Percentiles rank a stretch among this genome's conserved stretches.
Conservation (phyloP, 1,140 invertebrate genomes). For the Neuroterus valhalla region DNA sequence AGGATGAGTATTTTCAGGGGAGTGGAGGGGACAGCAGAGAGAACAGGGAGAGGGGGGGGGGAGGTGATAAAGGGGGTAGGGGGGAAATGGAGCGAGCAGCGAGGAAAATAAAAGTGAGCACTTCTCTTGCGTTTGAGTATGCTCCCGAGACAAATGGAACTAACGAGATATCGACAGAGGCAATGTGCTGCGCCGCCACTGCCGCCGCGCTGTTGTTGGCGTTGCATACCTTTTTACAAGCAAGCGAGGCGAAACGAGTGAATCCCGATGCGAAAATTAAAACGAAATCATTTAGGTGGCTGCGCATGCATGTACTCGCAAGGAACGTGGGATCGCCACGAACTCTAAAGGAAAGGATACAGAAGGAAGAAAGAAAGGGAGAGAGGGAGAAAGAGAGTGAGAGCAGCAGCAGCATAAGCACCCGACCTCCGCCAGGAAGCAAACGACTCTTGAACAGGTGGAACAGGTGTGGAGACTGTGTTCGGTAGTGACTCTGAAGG, state of each 20-base stretch:
- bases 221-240: constrained; percentile 20
- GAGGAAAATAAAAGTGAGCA: constrained; percentile 31
- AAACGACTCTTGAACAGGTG: constrained; percentile 37
- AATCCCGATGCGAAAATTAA: constrained; percentile 21
- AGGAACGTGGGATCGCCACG: neutral
- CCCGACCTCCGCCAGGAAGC: constrained; percentile 5
- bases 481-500: constrained; percentile 40
- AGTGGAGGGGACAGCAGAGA: constrained; percentile 37
- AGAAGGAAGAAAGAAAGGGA: neutral
- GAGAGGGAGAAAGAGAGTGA: neutral
- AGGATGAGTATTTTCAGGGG: constrained; percentile 35
- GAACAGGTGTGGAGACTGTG: constrained; percentile 13
- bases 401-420: neutral
- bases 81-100: constrained; percentile 34
- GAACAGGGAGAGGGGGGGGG: constrained; percentile 38
- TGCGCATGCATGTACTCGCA: constrained; percentile 1
- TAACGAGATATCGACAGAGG: constrained; percentile 25
- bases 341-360: neutral
- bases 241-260: constrained; percentile 14
- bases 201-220: neutral
- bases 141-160: constrained; percentile 39
- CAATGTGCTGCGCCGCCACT: neutral
- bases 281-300: constrained; percentile 7
- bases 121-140: constrained; percentile 38
- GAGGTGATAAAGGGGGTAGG: too few species aligned